Evolutionary conservation across 1,140 invertebrate genomes (phyloP).

Genomic region (Caenorhabditis briggsae): DNA sequence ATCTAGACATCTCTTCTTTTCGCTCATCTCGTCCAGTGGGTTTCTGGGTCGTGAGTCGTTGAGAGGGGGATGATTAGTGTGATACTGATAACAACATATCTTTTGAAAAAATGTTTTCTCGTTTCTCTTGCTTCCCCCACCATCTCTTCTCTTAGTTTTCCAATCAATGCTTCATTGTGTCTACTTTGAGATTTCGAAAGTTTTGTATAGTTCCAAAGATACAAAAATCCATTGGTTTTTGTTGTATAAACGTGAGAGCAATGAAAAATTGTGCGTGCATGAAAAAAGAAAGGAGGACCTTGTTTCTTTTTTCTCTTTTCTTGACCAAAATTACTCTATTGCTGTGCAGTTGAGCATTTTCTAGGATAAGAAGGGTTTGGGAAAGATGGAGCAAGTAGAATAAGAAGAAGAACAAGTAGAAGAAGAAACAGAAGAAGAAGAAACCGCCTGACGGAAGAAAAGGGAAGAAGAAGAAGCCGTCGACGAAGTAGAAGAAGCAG

Average conservation of each 20-base stretch:
- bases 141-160: not conserved
- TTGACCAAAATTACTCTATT: slow-evolving; percentile 55
- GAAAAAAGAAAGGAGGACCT: not conserved
- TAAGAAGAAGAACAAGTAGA: slow-evolving; percentile 19
- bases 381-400: not conserved
- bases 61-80: slow-evolving; percentile 16
- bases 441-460: slow-evolving; percentile 49
- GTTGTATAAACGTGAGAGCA: not conserved
- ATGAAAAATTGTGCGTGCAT: slow-evolving; percentile 42
- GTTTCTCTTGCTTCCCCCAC: not conserved
- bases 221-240: not conserved
- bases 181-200: not conserved
- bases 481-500: slow-evolving; percentile 6
- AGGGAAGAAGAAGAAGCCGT: slow-evolving; percentile 5
- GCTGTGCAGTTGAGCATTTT: slow-evolving; percentile 49
- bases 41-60: slow-evolving; percentile 40
- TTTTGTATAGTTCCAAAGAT: not conserved
- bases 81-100: slow-evolving; percentile 51
- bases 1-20: slow-evolving; percentile 14
- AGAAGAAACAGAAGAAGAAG: slow-evolving; percentile 10
- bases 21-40: not conserved
- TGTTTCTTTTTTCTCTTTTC: slow-evolving; percentile 38
- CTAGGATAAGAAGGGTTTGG: slow-evolving; percentile 54
- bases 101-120: slow-evolving; percentile 4
- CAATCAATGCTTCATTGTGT: too few species aligned